phyloP scores from a whole-genome alignment of 2,888 invertebrate genomes.

The Cryptosula pallasiana region DNA sequence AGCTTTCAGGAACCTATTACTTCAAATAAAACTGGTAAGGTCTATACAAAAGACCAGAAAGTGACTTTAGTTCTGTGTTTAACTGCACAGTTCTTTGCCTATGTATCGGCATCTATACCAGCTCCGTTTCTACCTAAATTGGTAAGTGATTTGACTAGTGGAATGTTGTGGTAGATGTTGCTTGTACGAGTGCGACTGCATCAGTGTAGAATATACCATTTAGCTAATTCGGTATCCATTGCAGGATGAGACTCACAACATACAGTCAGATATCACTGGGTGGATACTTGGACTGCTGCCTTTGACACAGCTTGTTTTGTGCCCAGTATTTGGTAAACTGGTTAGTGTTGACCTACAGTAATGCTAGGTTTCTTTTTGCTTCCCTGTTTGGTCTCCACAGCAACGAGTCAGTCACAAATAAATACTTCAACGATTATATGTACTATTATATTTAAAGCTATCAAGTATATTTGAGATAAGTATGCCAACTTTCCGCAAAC shows the following conservation, averaged over 20 bases:
- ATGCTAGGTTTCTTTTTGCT: too few species aligned
- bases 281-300: slow-evolving; percentile 8
- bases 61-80: background rate
- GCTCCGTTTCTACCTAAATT: slow-evolving; percentile 12
- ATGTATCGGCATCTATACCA: background rate
- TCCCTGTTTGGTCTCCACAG: too few species aligned
- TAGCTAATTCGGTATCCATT: background rate
- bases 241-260: slow-evolving; percentile 19
- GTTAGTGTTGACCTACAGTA: background rate
- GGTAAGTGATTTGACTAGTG: background rate
- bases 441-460: too few species aligned
- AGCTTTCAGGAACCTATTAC: background rate
- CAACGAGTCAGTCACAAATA: too few species aligned
- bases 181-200: background rate
- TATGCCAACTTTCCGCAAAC: too few species aligned
- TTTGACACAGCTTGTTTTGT: background rate
- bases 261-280: background rate
- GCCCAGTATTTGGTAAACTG: slow-evolving; percentile 6
- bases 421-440: too few species aligned
- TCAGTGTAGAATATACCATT: background rate
- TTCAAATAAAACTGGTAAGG: background rate
- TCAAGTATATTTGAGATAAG: too few species aligned
- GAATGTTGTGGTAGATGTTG: background rate
- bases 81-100: background rate
- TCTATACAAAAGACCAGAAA: slow-evolving; percentile 19